These are phyloP conservation scores for Corythornis leucogaster DNA, from an alignment of 2,797 vertebrate species.

Conservation along the genomic window DNA sequence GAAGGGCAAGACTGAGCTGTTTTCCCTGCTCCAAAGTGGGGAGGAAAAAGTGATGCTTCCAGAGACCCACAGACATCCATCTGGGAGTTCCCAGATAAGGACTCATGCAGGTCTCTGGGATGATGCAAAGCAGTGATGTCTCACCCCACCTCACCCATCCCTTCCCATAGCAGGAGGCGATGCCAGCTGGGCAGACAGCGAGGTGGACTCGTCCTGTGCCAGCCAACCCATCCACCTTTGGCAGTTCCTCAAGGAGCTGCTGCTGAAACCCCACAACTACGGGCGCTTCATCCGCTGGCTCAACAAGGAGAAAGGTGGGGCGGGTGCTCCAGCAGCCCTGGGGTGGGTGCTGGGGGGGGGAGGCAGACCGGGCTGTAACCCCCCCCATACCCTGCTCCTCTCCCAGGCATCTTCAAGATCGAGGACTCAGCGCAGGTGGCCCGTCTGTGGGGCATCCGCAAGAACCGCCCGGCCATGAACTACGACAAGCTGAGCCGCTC, in stretches of 20 bases:
- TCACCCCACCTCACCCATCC: not conserved
- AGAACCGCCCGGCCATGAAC: conserved; percentile 99
- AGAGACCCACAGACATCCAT: rapidly evolving
- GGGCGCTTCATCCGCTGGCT: conserved; percentile 98
- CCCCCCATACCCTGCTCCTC: rapidly evolving
- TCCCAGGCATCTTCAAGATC: conserved; percentile 95
- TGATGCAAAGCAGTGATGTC: rapidly evolving
- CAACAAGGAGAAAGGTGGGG: conserved; percentile 92
- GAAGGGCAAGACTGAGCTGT: not conserved
- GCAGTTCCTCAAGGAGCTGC: conserved; percentile 97
- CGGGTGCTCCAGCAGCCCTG: rapidly evolving
- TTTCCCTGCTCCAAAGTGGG: not conserved
- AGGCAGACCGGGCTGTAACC: not conserved
- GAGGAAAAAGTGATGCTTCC: not conserved
- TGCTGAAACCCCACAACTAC: conserved; percentile 95
- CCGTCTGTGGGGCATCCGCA: conserved; percentile 94
- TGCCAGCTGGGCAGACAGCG: conserved; percentile 85
- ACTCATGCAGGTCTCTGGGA: rapidly evolving
- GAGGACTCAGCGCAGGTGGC: conserved; percentile 99
- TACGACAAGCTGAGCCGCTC: conserved; percentile 99
- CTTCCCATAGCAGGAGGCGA: conserved; percentile 67
- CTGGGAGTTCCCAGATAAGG: rapidly evolving
- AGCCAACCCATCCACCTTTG: conserved; percentile 97
- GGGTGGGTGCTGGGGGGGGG: not conserved
- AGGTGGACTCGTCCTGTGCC: conserved; percentile 93